Percentiles rank a stretch among this genome's conserved stretches.
Conservation (phyloP, 1,140 invertebrate species). For the Zaprionus capensis region DNA sequence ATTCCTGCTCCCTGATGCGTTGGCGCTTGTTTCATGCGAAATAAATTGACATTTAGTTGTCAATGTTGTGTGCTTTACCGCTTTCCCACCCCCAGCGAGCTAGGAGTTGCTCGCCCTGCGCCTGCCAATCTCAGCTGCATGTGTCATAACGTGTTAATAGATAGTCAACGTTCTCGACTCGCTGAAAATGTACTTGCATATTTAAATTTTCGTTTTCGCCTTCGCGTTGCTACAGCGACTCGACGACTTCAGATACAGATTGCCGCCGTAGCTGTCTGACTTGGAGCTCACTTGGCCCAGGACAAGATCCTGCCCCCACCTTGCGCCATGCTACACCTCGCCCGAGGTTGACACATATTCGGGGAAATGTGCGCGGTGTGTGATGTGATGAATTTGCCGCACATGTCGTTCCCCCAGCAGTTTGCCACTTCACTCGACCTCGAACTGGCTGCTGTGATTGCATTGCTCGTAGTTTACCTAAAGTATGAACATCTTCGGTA, state of each 20-base stretch:
- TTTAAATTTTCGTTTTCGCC: conserved; percentile 61
- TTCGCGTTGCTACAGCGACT: background rate
- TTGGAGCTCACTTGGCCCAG: background rate
- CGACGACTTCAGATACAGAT: background rate
- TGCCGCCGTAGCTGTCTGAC: background rate
- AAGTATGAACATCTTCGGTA: background rate
- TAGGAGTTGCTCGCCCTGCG: background rate
- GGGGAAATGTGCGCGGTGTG: background rate
- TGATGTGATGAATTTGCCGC: conserved; percentile 38
- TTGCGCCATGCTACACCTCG: conserved; percentile 24
- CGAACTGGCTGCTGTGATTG: conserved; percentile 37
- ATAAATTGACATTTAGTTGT: conserved; percentile 81
- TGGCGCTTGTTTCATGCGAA: conserved; percentile 61
- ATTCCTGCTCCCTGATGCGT: conserved; percentile 41
- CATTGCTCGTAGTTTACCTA: background rate
- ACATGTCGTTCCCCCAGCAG: conserved; percentile 36
- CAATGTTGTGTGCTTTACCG: conserved; percentile 32
- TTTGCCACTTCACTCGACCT: conserved; percentile 23
- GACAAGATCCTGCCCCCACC: background rate
- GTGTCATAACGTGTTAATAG: conserved; percentile 78
- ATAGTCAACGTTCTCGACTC: conserved; percentile 59
- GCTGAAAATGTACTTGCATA: conserved; percentile 72
- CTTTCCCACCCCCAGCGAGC: background rate
- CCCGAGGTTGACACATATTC: conserved; percentile 37
- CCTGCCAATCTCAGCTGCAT: conserved; percentile 50